Base-by-base conservation (phyloP, 2,797 vertebrate genomes). In the Sebastes nivosus region DNA sequence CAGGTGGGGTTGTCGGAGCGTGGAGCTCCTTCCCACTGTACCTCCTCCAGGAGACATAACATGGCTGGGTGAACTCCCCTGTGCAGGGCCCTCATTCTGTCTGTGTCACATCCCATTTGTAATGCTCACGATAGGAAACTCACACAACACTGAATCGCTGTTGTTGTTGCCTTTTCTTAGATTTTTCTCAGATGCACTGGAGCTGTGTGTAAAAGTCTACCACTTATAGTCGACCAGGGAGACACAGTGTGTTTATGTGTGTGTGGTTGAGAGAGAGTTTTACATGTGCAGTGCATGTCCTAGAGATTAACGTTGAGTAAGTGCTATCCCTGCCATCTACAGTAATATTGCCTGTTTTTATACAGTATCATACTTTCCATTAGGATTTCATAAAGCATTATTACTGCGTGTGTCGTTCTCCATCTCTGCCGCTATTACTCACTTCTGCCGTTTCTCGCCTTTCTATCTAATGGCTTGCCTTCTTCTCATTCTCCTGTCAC, bases 1-100 rank as follows among this genome's bases (percentile, higher is more conserved):
- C 92, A 94, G 91, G 92, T 93, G 93, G 79, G 76, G 24, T 80
- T 83, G 89, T 72, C 32, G 67, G 79, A 90, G 90, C 83, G 36
- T 86, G 81, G 78, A 64, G 81, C 84, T 77, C 65, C 77, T 84
- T 88, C 81, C 67, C 68, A 55, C 77, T 66, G 77, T 52, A 74
- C 87, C 87, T 89, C 77, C 82, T 91, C 82, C 79, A 81, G 89
- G 79, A 90, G 86, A 75, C 68, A 68, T 67, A 81, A 78, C 88
- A 86, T 72, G 89, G 84, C 74, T 85, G 87, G 77, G 67, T 89
- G 85, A 88, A 13, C 79, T 82, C 80, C 82, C 77, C 65, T 3
- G 70, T 75, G 79, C 74, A 65, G 11, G 65, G 54, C 68, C 70
- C 74, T 88, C 77, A 58, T 83, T 90, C 85, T 83, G 71, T 81